Base-by-base conservation (phyloP, 2,888 invertebrate genomes). In the Dascillus cervinus region DNA sequence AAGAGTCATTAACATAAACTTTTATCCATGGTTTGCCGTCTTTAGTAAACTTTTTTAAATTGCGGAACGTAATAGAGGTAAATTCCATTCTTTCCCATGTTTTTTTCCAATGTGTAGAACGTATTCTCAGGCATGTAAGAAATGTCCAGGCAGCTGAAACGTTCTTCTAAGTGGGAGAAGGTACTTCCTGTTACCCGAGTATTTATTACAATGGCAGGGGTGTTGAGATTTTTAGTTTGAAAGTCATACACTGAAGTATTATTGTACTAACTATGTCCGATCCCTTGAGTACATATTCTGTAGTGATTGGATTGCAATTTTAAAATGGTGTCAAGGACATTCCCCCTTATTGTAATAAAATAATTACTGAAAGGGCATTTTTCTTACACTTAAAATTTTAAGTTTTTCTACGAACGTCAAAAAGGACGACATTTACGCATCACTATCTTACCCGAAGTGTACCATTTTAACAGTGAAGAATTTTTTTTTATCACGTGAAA, bases 1-100 rank as follows among this genome's bases (percentile, higher is more conserved):
- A 47, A 6, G 45, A 46, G 0, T 47, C 49, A 38, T 49, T 44
- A 5, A 46, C 29, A 34, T 44, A 41, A 1, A 47, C 49, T 13
- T 41, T 47, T 12, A 43, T 39, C 44, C 37, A 45, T 13, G 44
- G 41, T 12, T n/a, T n/a, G n/a, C 42, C 44, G 34, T 40, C 42
- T 9, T 26, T 8, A 29, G 31, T 33, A 11, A 39, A 9, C 4
- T 25, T 19, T 1, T 29, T 26, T 29, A 29, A 28, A 4, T 34
- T n/a, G n/a, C 15, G 6, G 22, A 26, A 13, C 20, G 24, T 20
- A 12, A 30, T 14, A 37, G 24, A 5, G 30, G 20, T 9, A 20
- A 21, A 26, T 35, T 30, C 34, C 29, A 38, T 31, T 24, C 32
- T 24, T 31, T n/a, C n/a, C n/a, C n/a, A n/a, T n/a, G n/a, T n/a